A percentile compares a stretch with the other conserved stretches of the same genome.
These are phyloP conservation scores for Lophotis ruficrista DNA, from an alignment of 2,113 vertebrate genomes.

Conservation along the genomic window DNA sequence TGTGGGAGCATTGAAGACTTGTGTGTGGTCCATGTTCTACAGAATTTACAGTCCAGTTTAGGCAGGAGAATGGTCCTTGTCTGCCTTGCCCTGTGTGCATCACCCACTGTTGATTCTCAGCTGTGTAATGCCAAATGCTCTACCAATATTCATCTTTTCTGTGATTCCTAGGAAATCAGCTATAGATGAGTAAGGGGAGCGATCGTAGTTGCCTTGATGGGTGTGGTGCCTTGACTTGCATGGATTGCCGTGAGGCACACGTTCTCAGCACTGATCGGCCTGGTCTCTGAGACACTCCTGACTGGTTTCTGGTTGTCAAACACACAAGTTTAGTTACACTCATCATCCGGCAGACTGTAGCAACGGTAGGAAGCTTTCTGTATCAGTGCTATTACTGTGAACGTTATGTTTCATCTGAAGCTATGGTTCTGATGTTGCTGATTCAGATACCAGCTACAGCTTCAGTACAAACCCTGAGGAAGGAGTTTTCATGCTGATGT, in stretches of 20 bases:
- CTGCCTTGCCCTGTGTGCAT: background rate
- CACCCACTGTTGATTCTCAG: background rate
- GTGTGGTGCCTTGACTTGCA: background rate
- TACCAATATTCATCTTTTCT: background rate
- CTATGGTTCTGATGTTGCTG: background rate
- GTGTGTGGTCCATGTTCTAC: background rate
- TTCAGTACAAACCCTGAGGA: background rate
- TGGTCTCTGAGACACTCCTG: background rate
- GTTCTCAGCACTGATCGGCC: background rate
- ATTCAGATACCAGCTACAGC: background rate
- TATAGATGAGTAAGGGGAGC: background rate
- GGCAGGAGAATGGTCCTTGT: background rate
- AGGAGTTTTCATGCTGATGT: background rate
- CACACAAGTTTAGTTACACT: background rate
- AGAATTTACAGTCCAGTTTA: background rate
- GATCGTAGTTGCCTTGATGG: background rate
- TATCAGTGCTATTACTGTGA: background rate
- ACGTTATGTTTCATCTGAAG: background rate
- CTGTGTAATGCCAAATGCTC: background rate
- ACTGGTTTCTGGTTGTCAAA: background rate
- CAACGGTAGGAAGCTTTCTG: background rate
- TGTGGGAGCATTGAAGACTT: background rate
- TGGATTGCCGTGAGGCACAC: fast-evolving
- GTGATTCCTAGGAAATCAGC: background rate
- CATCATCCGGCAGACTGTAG: background rate